phyloP scores from a whole-genome alignment of 1,140 invertebrate species.

The Chlorops oryzae region DNA sequence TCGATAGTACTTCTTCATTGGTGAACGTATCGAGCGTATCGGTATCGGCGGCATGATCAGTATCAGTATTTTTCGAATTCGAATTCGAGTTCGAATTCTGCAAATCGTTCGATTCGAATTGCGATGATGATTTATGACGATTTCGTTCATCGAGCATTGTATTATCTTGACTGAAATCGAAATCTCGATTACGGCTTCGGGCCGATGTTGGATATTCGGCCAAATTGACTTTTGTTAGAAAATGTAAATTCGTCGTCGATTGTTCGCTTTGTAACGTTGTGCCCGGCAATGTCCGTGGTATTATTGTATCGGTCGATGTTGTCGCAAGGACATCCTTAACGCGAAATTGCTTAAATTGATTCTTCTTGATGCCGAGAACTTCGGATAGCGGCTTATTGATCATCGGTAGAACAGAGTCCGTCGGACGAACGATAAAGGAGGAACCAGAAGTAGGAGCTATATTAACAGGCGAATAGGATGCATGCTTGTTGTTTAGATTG shows the following conservation, averaged over 20 bases:
- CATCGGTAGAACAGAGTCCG: slow-evolving; percentile 40
- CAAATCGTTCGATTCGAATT: too few species aligned
- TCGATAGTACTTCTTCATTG: slow-evolving; percentile 43
- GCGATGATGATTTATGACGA: too few species aligned
- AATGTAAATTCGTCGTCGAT: slow-evolving; percentile 23
- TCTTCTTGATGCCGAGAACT: slow-evolving; percentile 46
- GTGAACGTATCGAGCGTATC: too few species aligned
- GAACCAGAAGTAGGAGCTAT: slow-evolving; percentile 20
- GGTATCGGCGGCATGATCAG: too few species aligned
- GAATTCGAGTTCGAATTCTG: too few species aligned
- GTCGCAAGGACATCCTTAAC: slow-evolving; percentile 29
- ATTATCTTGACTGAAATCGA: slow-evolving; percentile 42
- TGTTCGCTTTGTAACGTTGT: slow-evolving; percentile 9
- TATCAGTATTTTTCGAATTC: too few species aligned
- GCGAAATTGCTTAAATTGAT: slow-evolving; percentile 45
- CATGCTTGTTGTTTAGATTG: slow-evolving; percentile 10
- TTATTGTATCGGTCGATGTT: slow-evolving; percentile 5
- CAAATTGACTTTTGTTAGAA: slow-evolving; percentile 42
- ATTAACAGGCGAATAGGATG: too few species aligned
- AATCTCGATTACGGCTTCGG: slow-evolving; percentile 29
- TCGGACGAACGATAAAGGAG: slow-evolving; percentile 39
- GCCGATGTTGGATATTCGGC: slow-evolving; percentile 39
- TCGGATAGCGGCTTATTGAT: slow-evolving; percentile 46
- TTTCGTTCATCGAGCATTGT: slow-evolving; percentile 42
- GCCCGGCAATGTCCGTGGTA: slow-evolving; percentile 19